These are phyloP conservation scores for Tauraco hartlaubi DNA, from an alignment of 2,797 vertebrate species.

Conservation along the genomic window DNA sequence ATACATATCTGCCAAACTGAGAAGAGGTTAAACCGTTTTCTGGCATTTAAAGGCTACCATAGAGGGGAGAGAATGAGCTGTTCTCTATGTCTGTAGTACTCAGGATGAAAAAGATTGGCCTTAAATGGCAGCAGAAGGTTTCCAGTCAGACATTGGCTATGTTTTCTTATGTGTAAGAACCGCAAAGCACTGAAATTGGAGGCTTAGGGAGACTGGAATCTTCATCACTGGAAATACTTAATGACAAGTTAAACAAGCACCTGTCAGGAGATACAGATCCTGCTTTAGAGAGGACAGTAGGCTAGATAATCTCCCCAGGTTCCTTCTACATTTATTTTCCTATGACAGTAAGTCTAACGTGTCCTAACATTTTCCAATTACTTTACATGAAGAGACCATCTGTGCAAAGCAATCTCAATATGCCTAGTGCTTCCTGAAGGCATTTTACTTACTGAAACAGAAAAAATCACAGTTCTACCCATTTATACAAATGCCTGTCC, in stretches of 20 bases:
- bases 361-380: slow-evolving; percentile 45
- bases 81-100: neutral
- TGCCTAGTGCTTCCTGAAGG: slow-evolving; percentile 32
- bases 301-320: neutral
- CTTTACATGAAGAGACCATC: slow-evolving; percentile 19
- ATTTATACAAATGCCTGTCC: slow-evolving; percentile 12
- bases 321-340: slow-evolving; percentile 20
- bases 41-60: neutral
- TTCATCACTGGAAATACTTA: neutral
- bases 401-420: slow-evolving; percentile 49
- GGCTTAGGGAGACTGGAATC: neutral
- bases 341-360: slow-evolving; percentile 6
- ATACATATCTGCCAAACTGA: neutral
- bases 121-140: neutral
- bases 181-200: neutral
- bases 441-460: slow-evolving; percentile 22
- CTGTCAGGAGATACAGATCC: neutral
- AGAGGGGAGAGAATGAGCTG: neutral
- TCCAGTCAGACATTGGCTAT: neutral
- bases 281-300: neutral
- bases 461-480: neutral
- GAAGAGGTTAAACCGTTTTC: neutral
- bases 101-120: neutral
- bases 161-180: neutral
- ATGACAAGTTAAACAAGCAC: neutral